Evolutionary conservation across 2,888 invertebrate genomes (phyloP), one percentile per base, ranked within the genome.

Genomic region (Torymus texanus): DNA sequence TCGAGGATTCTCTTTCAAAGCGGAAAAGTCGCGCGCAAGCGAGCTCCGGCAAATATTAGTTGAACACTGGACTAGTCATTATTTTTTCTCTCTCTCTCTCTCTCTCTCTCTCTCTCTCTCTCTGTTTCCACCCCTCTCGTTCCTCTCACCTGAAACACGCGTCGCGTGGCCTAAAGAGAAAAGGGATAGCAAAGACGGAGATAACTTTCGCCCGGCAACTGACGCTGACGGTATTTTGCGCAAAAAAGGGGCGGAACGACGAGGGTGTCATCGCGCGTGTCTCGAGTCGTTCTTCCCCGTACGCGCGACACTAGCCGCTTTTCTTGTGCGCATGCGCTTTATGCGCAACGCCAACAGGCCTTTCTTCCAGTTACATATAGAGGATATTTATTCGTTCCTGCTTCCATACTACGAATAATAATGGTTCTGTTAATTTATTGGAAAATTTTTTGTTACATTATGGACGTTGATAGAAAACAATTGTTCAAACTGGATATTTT

Each of bases 21-120:
- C 24, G 16, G 50, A 13, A 10, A 14, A 59, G 59, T 61, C 61
- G 63, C n/a, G 53, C 53, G 21, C 62, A 58, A 75, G 84, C 84
- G 84, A 24, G 66, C 61, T n/a, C 75, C 21, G 83, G 88, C 87
- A 89, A 90, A 90, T 89, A 89, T 90, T 90, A 87, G 89, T 87
- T 85, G 85, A 89, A 89, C 88, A 87, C 88, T 88, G 88, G 88
- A 88, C 88, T 84, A 86, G 87, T 88, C 87, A 87, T 88, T 88
- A 88, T 88, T 87, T 86, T 85, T 83, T 86, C 85, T 88, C 55
- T 55, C 68, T 21, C 41, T 55, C 68, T 21, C 41, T 63, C 56
- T 56, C 13, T 62, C n/a, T 55, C 83, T 86, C 85, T 88, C 55
- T 55, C 67, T 55, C 55, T 63, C 56, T 55, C n/a, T 62, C 51